Conservation (phyloP, 2,888 invertebrate species). For the Monopis laevigella region DNA sequence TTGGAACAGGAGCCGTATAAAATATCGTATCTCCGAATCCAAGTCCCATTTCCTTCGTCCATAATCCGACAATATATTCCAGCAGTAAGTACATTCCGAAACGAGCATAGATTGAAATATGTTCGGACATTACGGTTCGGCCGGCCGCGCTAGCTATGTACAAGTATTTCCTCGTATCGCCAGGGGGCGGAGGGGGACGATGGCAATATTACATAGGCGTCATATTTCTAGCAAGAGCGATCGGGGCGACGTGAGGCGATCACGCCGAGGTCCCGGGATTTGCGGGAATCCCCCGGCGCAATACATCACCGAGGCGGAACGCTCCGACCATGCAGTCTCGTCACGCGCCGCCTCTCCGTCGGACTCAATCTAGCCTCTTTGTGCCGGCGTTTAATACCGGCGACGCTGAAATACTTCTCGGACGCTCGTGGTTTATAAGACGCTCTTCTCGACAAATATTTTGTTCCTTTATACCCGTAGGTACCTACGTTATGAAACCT, state of each 20-base stretch:
- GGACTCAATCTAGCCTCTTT: not conserved
- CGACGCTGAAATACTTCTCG: not conserved
- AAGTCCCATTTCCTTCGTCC: not conserved
- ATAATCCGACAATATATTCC: slow-evolving; percentile 2
- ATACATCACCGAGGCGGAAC: not conserved
- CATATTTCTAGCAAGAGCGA: slow-evolving; percentile 52
- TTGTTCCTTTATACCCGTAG: too few species aligned
- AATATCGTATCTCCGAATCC: too few species aligned
- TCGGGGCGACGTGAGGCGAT: slow-evolving; percentile 45
- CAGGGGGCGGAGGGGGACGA: slow-evolving; percentile 1
- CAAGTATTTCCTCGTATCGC: slow-evolving; percentile 2
- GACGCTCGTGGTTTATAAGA: too few species aligned
- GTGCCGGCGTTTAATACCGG: not conserved
- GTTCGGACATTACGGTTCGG: not conserved
- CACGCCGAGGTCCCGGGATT: slow-evolving; percentile 3
- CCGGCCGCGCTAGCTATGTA: too few species aligned
- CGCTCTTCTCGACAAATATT: too few species aligned
- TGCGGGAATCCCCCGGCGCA: too few species aligned
- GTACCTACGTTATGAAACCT: too few species aligned
- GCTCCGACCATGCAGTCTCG: not conserved
- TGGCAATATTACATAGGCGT: slow-evolving; percentile 42
- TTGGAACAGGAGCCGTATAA: too few species aligned
- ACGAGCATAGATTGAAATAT: not conserved
- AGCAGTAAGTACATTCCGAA: not conserved
- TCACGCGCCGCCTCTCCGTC: not conserved